Conservation (phyloP, 2,888 invertebrate genomes). For the Formica aserva region DNA sequence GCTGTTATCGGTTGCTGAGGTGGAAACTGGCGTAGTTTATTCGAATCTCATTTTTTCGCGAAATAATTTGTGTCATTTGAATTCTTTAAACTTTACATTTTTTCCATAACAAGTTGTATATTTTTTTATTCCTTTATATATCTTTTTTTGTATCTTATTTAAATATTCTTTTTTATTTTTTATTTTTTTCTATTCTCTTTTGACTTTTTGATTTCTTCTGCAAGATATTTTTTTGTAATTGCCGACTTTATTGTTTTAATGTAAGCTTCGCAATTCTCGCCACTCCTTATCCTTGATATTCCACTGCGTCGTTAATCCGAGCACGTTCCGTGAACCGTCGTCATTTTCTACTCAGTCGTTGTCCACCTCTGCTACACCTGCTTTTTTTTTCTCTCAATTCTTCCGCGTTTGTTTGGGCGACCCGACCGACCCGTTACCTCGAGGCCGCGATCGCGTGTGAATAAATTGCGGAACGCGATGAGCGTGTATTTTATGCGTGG, state of each 20-base stretch:
- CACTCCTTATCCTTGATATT: conserved; percentile 42
- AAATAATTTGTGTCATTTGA: background rate
- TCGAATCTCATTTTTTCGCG: background rate
- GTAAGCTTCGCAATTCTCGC: conserved; percentile 15
- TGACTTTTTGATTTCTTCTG: background rate
- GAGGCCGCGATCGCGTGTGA: conserved; percentile 71
- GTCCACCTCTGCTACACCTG: conserved; percentile 45
- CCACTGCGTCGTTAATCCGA: conserved; percentile 15
- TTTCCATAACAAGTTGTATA: background rate
- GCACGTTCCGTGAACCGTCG: conserved; percentile 34
- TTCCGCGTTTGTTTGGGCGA: conserved; percentile 71
- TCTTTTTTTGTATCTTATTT: background rate
- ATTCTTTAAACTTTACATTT: background rate
- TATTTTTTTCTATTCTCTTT: background rate
- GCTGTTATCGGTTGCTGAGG: background rate
- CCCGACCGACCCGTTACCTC: conserved; percentile 74
- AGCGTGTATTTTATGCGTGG: conserved; percentile 73
- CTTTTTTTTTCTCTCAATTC: conserved; percentile 64
- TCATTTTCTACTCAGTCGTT: conserved; percentile 40
- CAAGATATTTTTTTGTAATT: background rate
- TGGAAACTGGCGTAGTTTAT: background rate
- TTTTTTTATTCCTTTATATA: background rate
- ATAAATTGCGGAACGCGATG: conserved; percentile 71
- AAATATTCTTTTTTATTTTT: background rate
- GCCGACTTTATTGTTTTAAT: background rate